Evolutionary conservation across 1,140 invertebrate species (phyloP).

Genomic region (Doryteuthis pealeii): DNA sequence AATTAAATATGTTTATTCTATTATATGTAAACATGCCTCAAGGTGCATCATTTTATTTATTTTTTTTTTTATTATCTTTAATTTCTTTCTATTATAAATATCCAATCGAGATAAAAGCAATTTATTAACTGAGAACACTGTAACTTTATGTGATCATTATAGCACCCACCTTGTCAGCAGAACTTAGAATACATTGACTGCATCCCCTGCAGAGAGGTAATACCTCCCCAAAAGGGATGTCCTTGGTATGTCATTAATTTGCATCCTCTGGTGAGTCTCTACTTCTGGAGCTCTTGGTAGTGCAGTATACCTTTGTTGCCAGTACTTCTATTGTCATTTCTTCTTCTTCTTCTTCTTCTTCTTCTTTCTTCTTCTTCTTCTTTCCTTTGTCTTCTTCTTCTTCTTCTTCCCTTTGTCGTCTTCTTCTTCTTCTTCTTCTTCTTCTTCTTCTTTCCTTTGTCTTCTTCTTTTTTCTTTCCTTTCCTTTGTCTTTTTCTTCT

Average conservation of each 20-base stretch:
- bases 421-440: neutral
- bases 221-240: too few species aligned
- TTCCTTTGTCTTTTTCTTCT: neutral
- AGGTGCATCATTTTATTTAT: too few species aligned
- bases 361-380: neutral
- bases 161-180: too few species aligned
- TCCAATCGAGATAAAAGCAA: too few species aligned
- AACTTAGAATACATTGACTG: too few species aligned
- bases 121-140: too few species aligned
- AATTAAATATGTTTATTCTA: too few species aligned
- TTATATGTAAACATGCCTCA: too few species aligned
- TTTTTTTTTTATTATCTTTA: too few species aligned
- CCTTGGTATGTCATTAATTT: neutral
- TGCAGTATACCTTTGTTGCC: neutral
- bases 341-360: neutral
- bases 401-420: neutral
- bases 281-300: neutral
- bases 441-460: neutral
- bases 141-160: too few species aligned
- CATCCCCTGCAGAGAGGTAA: too few species aligned
- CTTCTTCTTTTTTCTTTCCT: constrained; percentile 1
- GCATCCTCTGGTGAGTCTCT: constrained; percentile 1
- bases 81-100: too few species aligned
- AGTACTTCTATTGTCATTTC: neutral
- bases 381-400: neutral